Conservation (phyloP, 2,888 invertebrate genomes). For the Nomada lathburiana region DNA sequence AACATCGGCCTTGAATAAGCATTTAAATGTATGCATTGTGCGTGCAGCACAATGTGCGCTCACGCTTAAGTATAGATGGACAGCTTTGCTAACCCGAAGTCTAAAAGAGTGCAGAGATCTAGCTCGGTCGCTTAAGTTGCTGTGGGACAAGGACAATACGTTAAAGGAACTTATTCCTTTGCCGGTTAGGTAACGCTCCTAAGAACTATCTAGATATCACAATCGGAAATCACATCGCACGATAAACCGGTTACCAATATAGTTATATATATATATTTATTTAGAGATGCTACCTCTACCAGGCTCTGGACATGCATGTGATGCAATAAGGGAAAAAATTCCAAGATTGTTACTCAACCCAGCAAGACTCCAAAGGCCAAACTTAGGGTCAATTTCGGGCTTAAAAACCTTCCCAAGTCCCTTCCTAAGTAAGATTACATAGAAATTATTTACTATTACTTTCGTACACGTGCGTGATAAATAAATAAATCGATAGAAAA, state of each 20-base stretch:
- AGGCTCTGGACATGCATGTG: conserved; percentile 46
- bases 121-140: conserved; percentile 63
- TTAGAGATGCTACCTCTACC: conserved; percentile 50
- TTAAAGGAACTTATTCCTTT: conserved; percentile 68
- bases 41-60: conserved; percentile 68
- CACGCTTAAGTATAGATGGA: conserved; percentile 71
- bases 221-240: conserved; percentile 57
- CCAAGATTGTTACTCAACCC: conserved; percentile 53
- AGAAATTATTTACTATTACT: neutral
- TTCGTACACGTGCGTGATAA: too few relatives aligned
- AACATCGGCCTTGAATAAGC: conserved; percentile 72
- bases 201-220: conserved; percentile 38
- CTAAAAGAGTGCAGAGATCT: conserved; percentile 71
- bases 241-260: conserved; percentile 63
- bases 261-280: conserved; percentile 42
- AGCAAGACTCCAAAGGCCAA: conserved; percentile 16
- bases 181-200: conserved; percentile 56
- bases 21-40: conserved; percentile 71
- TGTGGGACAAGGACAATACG: conserved; percentile 75
- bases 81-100: conserved; percentile 68
- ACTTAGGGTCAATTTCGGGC: neutral
- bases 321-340: conserved; percentile 65
- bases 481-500: neutral
- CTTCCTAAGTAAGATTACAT: too few relatives aligned
- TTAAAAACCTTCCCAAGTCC: neutral